Conservation (phyloP, 35 echinoderm and acorn worm species). For the Nesometra sesokonis region DNA sequence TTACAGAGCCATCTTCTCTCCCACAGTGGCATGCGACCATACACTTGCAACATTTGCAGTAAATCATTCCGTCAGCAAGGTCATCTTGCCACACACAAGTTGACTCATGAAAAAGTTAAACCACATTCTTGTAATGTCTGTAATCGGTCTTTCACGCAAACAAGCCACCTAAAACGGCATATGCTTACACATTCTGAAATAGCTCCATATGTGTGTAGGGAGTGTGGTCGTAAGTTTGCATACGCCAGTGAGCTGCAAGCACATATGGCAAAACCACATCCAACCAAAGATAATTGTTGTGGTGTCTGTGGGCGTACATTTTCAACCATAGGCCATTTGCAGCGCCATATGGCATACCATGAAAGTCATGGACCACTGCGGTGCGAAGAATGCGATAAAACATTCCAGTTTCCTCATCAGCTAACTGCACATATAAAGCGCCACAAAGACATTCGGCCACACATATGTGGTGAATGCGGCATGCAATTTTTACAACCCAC, state of each 20-base stretch:
- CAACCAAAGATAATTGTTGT: background rate
- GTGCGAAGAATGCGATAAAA: slow-evolving; percentile 20
- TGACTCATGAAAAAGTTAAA: slow-evolving; percentile 51
- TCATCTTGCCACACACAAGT: slow-evolving; percentile 48
- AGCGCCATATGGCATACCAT: background rate
- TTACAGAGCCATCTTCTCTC: slow-evolving; percentile 30
- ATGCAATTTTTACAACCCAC: slow-evolving; percentile 32
- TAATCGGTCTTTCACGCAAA: slow-evolving; percentile 28
- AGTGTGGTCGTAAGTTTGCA: background rate
- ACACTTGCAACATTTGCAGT: slow-evolving; percentile 30
- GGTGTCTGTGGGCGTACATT: background rate
- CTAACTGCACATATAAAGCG: background rate
- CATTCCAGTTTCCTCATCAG: slow-evolving; percentile 10
- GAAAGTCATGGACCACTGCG: background rate
- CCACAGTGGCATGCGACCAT: slow-evolving; percentile 46
- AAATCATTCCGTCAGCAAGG: slow-evolving; percentile 50
- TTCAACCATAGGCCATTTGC: background rate
- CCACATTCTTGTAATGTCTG: slow-evolving; percentile 53
- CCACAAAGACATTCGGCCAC: slow-evolving; percentile 16
- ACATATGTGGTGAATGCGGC: slow-evolving; percentile 37
- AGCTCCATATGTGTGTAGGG: background rate
- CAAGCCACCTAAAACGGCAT: slow-evolving; percentile 35
- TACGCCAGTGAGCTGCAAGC: slow-evolving; percentile 3
- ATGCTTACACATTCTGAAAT: slow-evolving; percentile 21
- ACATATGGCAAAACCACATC: background rate